A percentile compares a stretch with the other conserved stretches of the same genome.
Evolutionary conservation across 2,888 invertebrate genomes (phyloP).

Genomic region (Tineola bisselliella): DNA sequence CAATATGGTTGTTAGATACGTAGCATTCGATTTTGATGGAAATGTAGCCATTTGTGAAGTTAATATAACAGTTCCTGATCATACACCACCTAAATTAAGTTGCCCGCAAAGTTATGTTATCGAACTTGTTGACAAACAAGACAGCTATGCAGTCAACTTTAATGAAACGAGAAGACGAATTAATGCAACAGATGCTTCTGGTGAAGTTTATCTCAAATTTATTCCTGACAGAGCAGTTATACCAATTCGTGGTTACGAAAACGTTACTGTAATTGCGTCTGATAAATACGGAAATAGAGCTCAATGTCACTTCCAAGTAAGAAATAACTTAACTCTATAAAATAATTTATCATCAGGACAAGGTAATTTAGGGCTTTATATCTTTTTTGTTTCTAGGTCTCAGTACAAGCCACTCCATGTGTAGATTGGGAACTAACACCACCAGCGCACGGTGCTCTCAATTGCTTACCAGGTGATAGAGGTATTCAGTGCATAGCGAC

Average conservation of each 20-base stretch:
- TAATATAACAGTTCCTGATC: conserved; percentile 93
- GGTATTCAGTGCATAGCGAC: conserved; percentile 90
- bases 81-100: conserved; percentile 88
- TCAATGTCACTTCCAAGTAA: conserved; percentile 89
- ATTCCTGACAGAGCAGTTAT: conserved; percentile 86
- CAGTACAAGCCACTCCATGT: conserved; percentile 92
- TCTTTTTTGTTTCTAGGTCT: conserved; percentile 62
- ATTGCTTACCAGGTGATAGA: conserved; percentile 84
- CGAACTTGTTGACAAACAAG: conserved; percentile 88
- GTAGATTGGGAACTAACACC: conserved; percentile 94
- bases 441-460: conserved; percentile 88
- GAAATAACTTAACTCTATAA: conserved; percentile 4
- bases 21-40: conserved; percentile 96
- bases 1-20: conserved; percentile 92
- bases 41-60: conserved; percentile 98
- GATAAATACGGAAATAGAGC: conserved; percentile 91
- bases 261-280: conserved; percentile 88
- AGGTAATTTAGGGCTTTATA: neutral
- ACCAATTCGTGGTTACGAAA: conserved; percentile 87
- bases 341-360: no score
- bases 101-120: conserved; percentile 96
- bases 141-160: conserved; percentile 90
- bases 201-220: conserved; percentile 84
- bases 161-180: conserved; percentile 88
- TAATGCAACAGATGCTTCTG: conserved; percentile 88